phyloP scores from a whole-genome alignment of 1,140 invertebrate genomes.

The Pachypsylla venusta region DNA sequence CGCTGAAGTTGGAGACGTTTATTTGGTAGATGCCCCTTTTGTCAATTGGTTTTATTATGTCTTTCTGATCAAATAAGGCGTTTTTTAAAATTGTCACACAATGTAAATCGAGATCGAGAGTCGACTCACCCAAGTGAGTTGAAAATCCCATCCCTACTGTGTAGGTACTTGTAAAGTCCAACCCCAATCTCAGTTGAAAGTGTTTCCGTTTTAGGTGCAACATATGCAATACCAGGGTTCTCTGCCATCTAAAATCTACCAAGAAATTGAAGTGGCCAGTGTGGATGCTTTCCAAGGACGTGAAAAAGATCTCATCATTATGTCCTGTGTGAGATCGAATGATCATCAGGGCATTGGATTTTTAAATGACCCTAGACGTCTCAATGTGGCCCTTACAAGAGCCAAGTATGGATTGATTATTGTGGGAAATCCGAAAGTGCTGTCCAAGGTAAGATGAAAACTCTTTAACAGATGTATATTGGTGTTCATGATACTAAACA shows the following conservation, averaged over 20 bases:
- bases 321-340: slow-evolving; percentile 86
- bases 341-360: slow-evolving; percentile 89
- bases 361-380: slow-evolving; percentile 87
- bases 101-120: too few relatives aligned
- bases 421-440: slow-evolving; percentile 96
- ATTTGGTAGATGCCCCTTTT: too few relatives aligned
- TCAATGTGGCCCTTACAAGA: slow-evolving; percentile 95
- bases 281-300: slow-evolving; percentile 97
- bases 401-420: slow-evolving; percentile 98
- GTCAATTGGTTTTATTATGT: too few relatives aligned
- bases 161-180: too few relatives aligned
- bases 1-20: too few relatives aligned
- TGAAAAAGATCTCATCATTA: slow-evolving; percentile 98
- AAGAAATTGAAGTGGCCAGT: slow-evolving; percentile 98
- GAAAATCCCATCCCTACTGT: too few relatives aligned
- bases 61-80: too few relatives aligned
- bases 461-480: too few relatives aligned
- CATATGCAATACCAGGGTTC: slow-evolving; percentile 99
- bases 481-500: too few relatives aligned
- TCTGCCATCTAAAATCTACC: slow-evolving; percentile 89
- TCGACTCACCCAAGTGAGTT: too few relatives aligned
- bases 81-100: too few relatives aligned
- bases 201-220: slow-evolving; percentile 42
- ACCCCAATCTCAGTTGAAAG: too few relatives aligned
- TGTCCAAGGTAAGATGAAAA: slow-evolving; percentile 56